phyloP scores from a whole-genome alignment of 1,140 invertebrate species.

The Artemia franciscana region DNA sequence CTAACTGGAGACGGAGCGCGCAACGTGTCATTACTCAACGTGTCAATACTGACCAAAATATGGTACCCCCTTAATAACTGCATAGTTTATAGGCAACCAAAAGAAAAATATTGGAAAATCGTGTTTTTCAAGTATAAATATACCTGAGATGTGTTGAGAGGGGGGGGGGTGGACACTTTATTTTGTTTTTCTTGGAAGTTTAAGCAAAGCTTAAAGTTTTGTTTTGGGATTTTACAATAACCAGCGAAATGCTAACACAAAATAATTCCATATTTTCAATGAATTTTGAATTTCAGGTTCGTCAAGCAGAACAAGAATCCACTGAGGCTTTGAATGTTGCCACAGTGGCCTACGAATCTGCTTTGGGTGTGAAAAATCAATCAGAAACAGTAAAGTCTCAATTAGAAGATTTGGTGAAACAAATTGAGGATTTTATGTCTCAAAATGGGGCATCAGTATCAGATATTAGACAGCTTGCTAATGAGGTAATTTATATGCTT shows the following conservation, averaged over 20 bases:
- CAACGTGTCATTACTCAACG: no score
- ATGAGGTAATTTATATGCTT: no score
- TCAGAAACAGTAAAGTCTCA: conserved; percentile 28
- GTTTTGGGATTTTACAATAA: background rate
- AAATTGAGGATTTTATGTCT: conserved; percentile 47
- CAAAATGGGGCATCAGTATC: conserved; percentile 48
- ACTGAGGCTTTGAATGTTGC: conserved; percentile 29
- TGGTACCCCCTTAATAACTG: no score
- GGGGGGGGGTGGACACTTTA: background rate
- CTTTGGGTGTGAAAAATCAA: conserved; percentile 27
- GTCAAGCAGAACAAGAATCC: conserved; percentile 29
- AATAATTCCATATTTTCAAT: no score
- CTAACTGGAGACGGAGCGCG: no score
- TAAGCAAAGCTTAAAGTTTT: background rate
- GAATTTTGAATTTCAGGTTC: conserved; percentile 24
- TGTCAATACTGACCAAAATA: no score
- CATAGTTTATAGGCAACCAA: no score
- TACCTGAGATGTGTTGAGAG: background rate
- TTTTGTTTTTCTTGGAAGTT: background rate
- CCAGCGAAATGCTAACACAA: no score
- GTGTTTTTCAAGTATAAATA: no score
- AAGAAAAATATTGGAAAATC: no score
- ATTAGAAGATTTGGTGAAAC: conserved; percentile 32
- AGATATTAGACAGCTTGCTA: conserved; percentile 50
- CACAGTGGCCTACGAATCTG: conserved; percentile 30